A percentile compares a stretch with the other conserved stretches of the same genome.
Conservation (phyloP, 2,797 vertebrate species). For the Dryobates pubescens region DNA sequence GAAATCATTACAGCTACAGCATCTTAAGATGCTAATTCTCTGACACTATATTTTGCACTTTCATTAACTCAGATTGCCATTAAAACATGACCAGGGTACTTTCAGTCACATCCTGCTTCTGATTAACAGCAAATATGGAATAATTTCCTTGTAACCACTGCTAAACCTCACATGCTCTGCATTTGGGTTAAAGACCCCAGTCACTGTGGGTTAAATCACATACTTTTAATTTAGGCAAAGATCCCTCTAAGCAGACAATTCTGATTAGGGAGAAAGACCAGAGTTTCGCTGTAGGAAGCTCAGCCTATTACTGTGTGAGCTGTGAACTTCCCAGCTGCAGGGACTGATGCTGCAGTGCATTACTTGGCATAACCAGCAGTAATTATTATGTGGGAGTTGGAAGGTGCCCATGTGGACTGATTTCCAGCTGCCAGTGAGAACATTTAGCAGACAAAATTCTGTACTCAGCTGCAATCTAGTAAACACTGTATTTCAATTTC, state of each 20-base stretch:
- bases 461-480: neutral
- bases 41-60: neutral
- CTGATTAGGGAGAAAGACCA: neutral
- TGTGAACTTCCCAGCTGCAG: neutral
- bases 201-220: neutral
- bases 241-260: neutral
- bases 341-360: accelerated
- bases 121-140: neutral
- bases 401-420: neutral
- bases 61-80: neutral
- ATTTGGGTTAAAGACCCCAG: neutral
- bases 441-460: neutral
- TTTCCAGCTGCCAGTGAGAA: neutral
- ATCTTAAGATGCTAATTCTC: neutral
- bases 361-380: neutral
- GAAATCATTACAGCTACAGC: neutral
- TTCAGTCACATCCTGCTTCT: neutral
- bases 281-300: neutral
- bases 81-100: neutral
- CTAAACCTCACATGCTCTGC: neutral
- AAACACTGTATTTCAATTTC: neutral
- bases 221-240: neutral
- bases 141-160: neutral
- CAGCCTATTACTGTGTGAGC: accelerated
- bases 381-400: neutral